Percentiles rank a stretch among this genome's conserved stretches.
Evolutionary conservation across 2,888 invertebrate species (phyloP).

Genomic region (Polydrusus pterygomalis): DNA sequence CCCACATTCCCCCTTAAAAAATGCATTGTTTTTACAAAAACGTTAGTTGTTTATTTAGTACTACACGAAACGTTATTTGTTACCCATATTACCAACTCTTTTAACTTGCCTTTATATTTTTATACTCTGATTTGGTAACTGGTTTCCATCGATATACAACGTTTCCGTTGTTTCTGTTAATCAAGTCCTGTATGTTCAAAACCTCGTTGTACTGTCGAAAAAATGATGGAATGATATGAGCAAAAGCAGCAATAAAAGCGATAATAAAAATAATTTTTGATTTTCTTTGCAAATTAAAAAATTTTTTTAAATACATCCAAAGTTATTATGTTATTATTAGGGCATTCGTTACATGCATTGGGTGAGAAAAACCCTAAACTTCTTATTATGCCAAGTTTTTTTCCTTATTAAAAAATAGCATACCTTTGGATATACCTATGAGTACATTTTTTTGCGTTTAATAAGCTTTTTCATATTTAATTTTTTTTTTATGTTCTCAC

Average conservation of each 20-base stretch:
- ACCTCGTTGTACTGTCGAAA: constrained; percentile 63
- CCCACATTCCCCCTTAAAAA: background rate
- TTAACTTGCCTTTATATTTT: constrained; percentile 61
- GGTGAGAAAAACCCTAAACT: too few species aligned
- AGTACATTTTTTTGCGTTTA: background rate
- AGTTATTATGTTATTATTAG: background rate
- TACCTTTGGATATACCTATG: background rate
- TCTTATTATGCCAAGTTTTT: too few species aligned
- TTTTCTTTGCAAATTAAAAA: background rate
- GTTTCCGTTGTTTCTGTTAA: constrained; percentile 60
- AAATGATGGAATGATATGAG: constrained; percentile 48
- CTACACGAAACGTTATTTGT: constrained; percentile 2
- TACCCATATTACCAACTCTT: background rate
- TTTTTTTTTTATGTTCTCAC: constrained; percentile 69
- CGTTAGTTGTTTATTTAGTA: constrained; percentile 26
- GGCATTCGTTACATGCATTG: background rate
- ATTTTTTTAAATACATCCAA: background rate
- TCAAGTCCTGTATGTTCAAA: constrained; percentile 63
- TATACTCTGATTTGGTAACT: constrained; percentile 57
- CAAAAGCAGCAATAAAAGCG: constrained; percentile 14
- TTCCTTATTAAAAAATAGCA: background rate
- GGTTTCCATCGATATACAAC: constrained; percentile 61
- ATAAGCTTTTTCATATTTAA: background rate
- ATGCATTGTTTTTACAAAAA: background rate
- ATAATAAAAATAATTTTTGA: background rate